Evolutionary conservation across 2,113 vertebrate species (phyloP).

Genomic region (Aplodontia rufa): DNA sequence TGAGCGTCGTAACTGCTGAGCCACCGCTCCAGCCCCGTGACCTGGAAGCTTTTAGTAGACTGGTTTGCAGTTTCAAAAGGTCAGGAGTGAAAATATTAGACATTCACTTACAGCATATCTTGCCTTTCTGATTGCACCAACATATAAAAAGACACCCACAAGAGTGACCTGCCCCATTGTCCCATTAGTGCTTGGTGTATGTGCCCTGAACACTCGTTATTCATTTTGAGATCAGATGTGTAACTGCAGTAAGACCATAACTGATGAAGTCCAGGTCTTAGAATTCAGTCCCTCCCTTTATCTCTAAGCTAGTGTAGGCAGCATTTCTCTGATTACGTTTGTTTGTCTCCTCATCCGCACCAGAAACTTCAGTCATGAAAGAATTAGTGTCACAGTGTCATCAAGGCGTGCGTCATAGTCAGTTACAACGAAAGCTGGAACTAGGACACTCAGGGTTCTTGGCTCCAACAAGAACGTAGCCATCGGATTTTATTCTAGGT

Average conservation of each 20-base stretch:
- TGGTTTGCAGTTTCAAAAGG: not conserved
- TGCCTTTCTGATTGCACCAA: not conserved
- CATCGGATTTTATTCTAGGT: too few species aligned
- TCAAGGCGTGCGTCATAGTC: not conserved
- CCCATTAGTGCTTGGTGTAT: not conserved
- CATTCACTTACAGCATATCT: not conserved
- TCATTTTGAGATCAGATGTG: not conserved
- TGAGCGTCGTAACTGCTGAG: too few species aligned
- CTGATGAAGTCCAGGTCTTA: not conserved
- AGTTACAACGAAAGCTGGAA: not conserved
- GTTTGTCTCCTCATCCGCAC: not conserved
- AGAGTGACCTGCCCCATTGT: not conserved
- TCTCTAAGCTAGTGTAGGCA: not conserved
- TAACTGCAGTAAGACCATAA: not conserved
- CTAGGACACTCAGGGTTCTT: not conserved
- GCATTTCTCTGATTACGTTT: not conserved
- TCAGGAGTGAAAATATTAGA: slow-evolving; percentile 18
- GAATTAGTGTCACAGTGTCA: not conserved
- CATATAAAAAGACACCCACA: not conserved
- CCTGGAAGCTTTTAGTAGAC: slow-evolving; percentile 4
- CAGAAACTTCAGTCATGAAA: not conserved
- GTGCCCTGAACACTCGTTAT: not conserved
- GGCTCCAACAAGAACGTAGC: not conserved
- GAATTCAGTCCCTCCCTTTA: not conserved
- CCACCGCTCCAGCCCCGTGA: too few species aligned